These are phyloP conservation scores for Brassicogethes aeneus DNA, from an alignment of 2,888 invertebrate genomes.

Conservation along the genomic window DNA sequence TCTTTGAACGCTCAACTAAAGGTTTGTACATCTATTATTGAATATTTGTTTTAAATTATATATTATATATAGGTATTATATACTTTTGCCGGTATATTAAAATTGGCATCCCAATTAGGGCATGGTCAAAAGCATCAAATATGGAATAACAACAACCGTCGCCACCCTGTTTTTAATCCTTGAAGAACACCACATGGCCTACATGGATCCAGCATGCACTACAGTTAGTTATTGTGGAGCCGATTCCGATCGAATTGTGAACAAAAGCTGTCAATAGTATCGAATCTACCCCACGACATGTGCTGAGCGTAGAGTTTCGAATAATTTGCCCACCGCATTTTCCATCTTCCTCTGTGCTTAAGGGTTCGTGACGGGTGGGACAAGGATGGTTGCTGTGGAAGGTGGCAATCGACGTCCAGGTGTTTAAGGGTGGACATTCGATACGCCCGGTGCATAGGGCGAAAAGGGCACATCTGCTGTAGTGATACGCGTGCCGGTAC, in stretches of 20 bases:
- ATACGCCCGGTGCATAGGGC: background rate
- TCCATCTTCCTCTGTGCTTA: background rate
- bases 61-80: no score
- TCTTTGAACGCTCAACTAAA: no score
- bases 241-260: slow-evolving; percentile 4
- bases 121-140: no score
- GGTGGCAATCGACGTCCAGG: background rate
- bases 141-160: no score
- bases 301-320: slow-evolving; percentile 10
- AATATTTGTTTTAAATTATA: no score
- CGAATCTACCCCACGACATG: slow-evolving; percentile 15
- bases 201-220: background rate
- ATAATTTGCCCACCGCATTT: background rate
- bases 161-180: no score
- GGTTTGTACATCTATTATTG: no score
- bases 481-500: background rate
- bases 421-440: background rate
- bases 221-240: no score
- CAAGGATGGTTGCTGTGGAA: background rate
- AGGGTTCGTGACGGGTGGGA: background rate
- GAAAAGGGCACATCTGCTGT: background rate
- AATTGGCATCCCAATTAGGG: no score
- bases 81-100: no score
- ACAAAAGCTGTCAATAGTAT: slow-evolving; percentile 18
- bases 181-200: background rate